These are phyloP conservation scores for Hapalemur alaotrensis DNA, from an alignment of 2,797 vertebrate genomes.

Conservation along the genomic window DNA sequence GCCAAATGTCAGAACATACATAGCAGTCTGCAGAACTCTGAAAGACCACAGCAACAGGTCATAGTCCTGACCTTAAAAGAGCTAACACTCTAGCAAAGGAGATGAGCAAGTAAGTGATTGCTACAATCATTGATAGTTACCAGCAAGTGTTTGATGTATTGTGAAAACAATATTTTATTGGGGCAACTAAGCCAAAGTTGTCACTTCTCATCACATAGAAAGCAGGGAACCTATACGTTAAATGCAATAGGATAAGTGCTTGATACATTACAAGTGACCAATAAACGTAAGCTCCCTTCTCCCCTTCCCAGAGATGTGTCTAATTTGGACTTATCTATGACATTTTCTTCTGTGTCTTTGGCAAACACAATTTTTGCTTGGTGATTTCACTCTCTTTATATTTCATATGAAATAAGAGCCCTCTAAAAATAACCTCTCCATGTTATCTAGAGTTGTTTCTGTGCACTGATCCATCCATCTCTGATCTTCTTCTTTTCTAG, in stretches of 20 bases:
- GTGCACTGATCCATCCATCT: not conserved
- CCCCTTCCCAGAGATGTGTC: not conserved
- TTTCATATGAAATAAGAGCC: not conserved
- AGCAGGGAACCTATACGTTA: not conserved
- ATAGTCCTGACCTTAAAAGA: not conserved
- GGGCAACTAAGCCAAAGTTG: not conserved
- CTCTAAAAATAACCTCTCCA: not conserved
- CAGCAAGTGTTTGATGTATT: not conserved
- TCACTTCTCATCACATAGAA: not conserved
- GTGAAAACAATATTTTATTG: not conserved
- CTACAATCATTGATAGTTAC: not conserved
- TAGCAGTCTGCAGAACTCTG: not conserved
- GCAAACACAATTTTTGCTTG: not conserved
- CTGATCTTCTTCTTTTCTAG: not conserved
- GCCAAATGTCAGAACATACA: not conserved
- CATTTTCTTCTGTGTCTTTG: not conserved
- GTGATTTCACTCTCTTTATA: not conserved
- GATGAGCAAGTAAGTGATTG: not conserved
- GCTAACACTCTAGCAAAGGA: not conserved
- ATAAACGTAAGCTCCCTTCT: not conserved
- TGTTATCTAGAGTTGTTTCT: not conserved
- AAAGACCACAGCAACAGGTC: not conserved
- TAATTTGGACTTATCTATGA: not conserved
- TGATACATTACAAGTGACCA: not conserved
- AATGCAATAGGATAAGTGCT: not conserved